Conservation (phyloP, 2,113 vertebrate species). For the Salvelinus alpinus region DNA sequence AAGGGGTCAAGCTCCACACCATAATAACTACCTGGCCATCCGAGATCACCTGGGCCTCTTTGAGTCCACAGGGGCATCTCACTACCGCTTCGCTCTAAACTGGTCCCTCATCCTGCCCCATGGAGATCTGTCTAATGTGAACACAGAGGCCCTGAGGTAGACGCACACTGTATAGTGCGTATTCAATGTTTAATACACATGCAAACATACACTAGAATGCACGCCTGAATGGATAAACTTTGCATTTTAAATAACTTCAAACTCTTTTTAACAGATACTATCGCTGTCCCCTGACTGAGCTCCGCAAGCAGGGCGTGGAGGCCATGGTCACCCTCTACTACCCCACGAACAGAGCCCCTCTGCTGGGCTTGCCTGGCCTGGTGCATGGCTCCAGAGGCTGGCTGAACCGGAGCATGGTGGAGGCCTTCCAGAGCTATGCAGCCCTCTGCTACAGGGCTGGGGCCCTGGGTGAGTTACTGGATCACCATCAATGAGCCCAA, state of each 20-base stretch:
- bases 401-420: constrained; percentile 79
- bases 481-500: constrained; percentile 96
- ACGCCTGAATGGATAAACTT: not conserved
- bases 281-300: constrained; percentile 83
- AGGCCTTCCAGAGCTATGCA: constrained; percentile 83
- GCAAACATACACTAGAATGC: not conserved
- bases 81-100: constrained; percentile 91
- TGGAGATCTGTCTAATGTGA: constrained; percentile 74
- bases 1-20: constrained; percentile 81
- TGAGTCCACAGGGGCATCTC: constrained; percentile 79
- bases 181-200: not conserved
- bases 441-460: constrained; percentile 84
- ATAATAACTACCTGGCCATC: constrained; percentile 87
- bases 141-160: constrained; percentile 79
- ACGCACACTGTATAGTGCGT: not conserved
- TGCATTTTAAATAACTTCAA: not conserved
- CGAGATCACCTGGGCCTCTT: constrained; percentile 80
- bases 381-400: constrained; percentile 82
- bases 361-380: constrained; percentile 77
- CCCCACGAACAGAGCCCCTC: constrained; percentile 76
- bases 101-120: constrained; percentile 89
- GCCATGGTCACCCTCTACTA: constrained; percentile 86
- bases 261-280: constrained; percentile 76
- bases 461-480: constrained; percentile 85
- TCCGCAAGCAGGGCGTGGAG: constrained; percentile 74